Base-by-base conservation (phyloP, 2,797 vertebrate genomes). In the Periophthalmus magnuspinnatus region DNA sequence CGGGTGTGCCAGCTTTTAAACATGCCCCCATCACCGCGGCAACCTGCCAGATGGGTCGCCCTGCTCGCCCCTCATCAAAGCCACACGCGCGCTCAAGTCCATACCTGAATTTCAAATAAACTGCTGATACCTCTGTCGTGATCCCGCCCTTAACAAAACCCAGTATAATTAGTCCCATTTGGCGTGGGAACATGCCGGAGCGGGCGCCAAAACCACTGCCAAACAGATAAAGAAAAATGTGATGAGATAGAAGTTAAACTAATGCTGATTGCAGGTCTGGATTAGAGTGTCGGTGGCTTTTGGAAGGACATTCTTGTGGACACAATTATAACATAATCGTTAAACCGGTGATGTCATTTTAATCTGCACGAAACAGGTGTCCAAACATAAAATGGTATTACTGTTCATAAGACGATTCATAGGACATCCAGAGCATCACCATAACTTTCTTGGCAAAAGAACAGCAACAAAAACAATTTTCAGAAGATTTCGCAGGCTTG, bases 171-270 rank as follows among this genome's bases (percentile, higher is more conserved):
- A 90, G 85, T 88, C 82, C 84, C 88, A 78, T 85, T 91, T 76
- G 70, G 84, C 81, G 81, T 82, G 47, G 52, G 64, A 82, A 81
- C 80, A 85, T 86, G 87, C 83, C 86, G 79, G 69, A 82, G 65
- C 55, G 72, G 77, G 78, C 79, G 69, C 78, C 79, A 83, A 74
- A 70, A 80, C 81, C 5, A 82, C 84, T 73, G 86, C 88, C 82
- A 87, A n/a, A 90, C 90, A 84, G 91, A 91, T 89, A 91, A 90
- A 91, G 89, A 52, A 92, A 88, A 82, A 87, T 86, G 91, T 88
- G 82, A 88, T 85, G 36, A 82, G 73, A 88, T 88, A 84, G 88
- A 80, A 84, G 84, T 69, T 84, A 78, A 67, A 66, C 21, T 67
- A 62, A 62, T 72, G 63, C 63, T 78, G 79, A 66, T 77, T 79